Conservation (phyloP, 1,140 invertebrate genomes). For the Drosophila nebulosa region DNA sequence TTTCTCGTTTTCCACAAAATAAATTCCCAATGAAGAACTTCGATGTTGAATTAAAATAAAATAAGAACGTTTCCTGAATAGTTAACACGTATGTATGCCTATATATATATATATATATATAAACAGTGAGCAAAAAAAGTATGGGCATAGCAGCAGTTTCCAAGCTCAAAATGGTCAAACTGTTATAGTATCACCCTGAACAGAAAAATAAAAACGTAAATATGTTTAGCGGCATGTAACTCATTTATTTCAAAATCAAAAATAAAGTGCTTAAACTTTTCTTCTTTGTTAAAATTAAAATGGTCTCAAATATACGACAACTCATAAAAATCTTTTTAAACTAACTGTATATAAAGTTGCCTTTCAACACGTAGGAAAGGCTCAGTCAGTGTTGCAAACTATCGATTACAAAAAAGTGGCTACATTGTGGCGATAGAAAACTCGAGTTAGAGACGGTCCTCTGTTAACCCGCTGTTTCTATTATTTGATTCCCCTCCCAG, state of each 20-base stretch:
- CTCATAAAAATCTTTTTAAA: too few relatives aligned
- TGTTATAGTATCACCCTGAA: neutral
- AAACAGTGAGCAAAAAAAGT: slow-evolving; percentile 35
- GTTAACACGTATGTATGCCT: slow-evolving; percentile 10
- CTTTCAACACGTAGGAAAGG: neutral
- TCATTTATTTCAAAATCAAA: too few relatives aligned
- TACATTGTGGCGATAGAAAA: too few relatives aligned
- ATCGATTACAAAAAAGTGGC: neutral
- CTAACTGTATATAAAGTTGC: neutral
- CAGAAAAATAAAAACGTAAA: too few relatives aligned
- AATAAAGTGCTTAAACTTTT: too few relatives aligned
- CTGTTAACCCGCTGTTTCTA: too few relatives aligned
- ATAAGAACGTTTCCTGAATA: slow-evolving; percentile 35
- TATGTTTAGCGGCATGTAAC: too few relatives aligned
- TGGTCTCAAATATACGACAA: too few relatives aligned
- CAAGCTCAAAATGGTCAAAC: slow-evolving; percentile 12
- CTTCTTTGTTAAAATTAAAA: too few relatives aligned
- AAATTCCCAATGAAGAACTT: neutral
- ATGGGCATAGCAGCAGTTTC: slow-evolving; percentile 6
- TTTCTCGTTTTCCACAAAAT: neutral
- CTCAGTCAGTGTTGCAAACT: neutral
- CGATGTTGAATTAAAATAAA: slow-evolving; percentile 22
- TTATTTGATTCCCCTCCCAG: too few relatives aligned
- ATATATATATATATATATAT: slow-evolving; percentile 20
- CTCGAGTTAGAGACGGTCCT: too few relatives aligned